Percentiles rank a stretch among this genome's conserved stretches.
These are phyloP conservation scores for Lepus oiostolus DNA, from an alignment of 2,797 vertebrate genomes.

Conservation along the genomic window DNA sequence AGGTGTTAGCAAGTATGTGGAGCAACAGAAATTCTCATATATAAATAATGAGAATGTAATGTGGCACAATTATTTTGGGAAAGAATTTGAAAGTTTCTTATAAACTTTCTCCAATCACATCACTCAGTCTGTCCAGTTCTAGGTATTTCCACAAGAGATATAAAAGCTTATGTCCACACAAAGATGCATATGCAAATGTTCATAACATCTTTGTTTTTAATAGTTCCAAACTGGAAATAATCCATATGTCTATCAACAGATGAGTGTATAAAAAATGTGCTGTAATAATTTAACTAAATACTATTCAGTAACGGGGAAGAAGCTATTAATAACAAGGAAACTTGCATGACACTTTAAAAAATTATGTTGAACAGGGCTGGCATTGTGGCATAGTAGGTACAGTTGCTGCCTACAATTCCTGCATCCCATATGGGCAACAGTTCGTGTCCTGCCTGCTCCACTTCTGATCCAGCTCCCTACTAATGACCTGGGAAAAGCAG, in stretches of 20 bases:
- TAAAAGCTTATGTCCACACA: neutral
- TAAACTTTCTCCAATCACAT: constrained; percentile 4
- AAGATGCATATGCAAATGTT: constrained; percentile 5
- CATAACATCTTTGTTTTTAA: constrained; percentile 12
- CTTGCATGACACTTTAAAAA: no score
- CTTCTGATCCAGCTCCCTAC: no score
- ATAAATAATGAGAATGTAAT: neutral
- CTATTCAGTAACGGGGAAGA: constrained; percentile 19
- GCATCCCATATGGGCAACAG: no score
- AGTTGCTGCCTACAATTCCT: no score
- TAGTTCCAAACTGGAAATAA: neutral
- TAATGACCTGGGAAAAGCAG: no score
- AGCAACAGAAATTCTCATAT: constrained; percentile 38
- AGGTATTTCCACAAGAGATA: constrained; percentile 9
- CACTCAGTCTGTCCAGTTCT: neutral
- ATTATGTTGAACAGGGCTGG: no score
- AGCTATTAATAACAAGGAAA: neutral
- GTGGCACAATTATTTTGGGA: neutral
- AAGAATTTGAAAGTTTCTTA: constrained; percentile 15
- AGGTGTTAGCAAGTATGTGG: neutral
- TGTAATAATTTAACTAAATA: constrained; percentile 18
- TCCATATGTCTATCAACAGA: neutral
- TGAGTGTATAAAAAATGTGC: neutral
- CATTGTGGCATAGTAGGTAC: no score
- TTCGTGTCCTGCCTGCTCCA: no score